phyloP scores from a whole-genome alignment of 2,113 vertebrate genomes.

The Chauna torquata region DNA sequence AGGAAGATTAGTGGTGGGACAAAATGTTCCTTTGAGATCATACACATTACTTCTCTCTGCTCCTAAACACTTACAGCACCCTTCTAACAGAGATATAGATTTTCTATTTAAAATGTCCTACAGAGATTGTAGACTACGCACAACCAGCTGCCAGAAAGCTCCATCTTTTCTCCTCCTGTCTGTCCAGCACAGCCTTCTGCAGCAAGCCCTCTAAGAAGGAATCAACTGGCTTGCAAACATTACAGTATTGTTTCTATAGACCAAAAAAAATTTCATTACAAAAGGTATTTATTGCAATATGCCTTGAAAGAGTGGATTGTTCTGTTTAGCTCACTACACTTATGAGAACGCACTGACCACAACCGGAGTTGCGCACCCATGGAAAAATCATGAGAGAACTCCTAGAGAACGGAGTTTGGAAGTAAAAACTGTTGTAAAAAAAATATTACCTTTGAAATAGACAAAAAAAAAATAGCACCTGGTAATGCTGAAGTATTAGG shows the following conservation, averaged over 20 bases:
- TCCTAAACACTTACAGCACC: not conserved
- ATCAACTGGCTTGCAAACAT: not conserved
- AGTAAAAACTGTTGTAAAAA: not conserved
- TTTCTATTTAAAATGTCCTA: constrained; percentile 34
- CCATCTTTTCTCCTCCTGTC: not conserved
- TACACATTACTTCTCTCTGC: not conserved
- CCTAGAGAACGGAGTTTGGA: not conserved
- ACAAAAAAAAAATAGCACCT: not conserved
- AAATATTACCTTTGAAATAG: not conserved
- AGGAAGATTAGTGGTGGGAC: fast-evolving
- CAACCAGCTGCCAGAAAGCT: not conserved
- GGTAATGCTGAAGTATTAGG: not conserved
- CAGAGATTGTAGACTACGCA: not conserved
- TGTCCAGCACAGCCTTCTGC: not conserved
- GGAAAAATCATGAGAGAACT: not conserved
- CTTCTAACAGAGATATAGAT: not conserved
- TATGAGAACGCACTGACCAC: not conserved
- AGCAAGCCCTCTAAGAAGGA: not conserved
- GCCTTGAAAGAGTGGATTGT: not conserved
- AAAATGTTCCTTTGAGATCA: not conserved
- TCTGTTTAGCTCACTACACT: not conserved
- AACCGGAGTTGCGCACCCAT: not conserved
- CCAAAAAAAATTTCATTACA: not conserved
- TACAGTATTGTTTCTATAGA: not conserved
- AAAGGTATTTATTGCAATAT: not conserved